Percentiles rank a stretch among this genome's conserved stretches.
Evolutionary conservation across 1,140 invertebrate genomes (phyloP).

Genomic region (Drosophila baimaii): DNA sequence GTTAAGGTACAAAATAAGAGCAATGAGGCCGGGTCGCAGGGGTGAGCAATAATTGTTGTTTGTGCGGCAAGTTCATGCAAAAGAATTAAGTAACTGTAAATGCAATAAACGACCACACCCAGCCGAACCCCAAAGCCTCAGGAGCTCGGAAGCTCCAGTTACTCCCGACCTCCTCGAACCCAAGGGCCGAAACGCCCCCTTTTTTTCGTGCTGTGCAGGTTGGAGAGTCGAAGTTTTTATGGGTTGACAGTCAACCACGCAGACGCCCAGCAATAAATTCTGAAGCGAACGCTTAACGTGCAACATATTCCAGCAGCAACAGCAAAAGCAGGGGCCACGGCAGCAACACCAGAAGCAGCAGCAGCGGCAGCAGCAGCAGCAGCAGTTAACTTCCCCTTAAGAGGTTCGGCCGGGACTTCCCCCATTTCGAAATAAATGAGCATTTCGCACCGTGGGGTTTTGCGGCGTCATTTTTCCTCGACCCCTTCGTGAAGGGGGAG

Average conservation of each 20-base stretch:
- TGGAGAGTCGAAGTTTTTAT: constrained; percentile 65
- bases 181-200: neutral
- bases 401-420: constrained; percentile 24
- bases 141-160: neutral
- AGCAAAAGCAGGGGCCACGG: constrained; percentile 6
- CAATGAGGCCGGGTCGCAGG: constrained; percentile 10
- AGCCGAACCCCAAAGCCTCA: neutral
- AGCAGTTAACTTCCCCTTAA: constrained; percentile 52
- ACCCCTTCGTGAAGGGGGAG: constrained; percentile 10
- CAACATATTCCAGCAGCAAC: constrained; percentile 65
- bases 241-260: constrained; percentile 78
- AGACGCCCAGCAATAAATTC: constrained; percentile 74
- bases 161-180: constrained; percentile 1
- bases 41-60: constrained; percentile 78
- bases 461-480: constrained; percentile 74
- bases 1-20: constrained; percentile 27
- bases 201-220: constrained; percentile 1
- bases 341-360: constrained; percentile 4
- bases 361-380: constrained; percentile 24
- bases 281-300: constrained; percentile 73
- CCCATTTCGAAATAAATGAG: constrained; percentile 70
- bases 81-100: constrained; percentile 82
- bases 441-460: constrained; percentile 69
- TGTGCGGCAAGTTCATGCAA: constrained; percentile 80
- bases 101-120: constrained; percentile 69